Evolutionary conservation across 2,888 invertebrate genomes (phyloP), one percentile per base, ranked within the genome.

Genomic region (Altica lythri): DNA sequence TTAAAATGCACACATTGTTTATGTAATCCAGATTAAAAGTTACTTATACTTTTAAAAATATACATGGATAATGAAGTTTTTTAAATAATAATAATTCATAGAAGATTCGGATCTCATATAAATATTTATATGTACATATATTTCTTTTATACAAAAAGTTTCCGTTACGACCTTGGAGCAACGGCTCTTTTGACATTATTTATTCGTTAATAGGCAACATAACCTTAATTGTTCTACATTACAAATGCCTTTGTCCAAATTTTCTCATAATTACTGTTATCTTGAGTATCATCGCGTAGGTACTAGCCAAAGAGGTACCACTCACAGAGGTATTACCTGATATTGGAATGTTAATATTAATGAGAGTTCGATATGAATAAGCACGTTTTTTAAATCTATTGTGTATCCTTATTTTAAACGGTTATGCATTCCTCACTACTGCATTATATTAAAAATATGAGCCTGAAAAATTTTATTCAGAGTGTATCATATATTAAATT

Each of bases 271-370:
- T 19, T 45, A 52, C 30, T 38, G 12, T 29, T 40, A 40, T 51
- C 35, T 51, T 51, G 22, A 37, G 35, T 30, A 46, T 22, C 42
- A 44, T 44, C 44, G 44, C n/a, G 30, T 44, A 30, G 44, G 44
- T 44, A 30, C 30, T 13, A 44, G 4, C 12, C 2, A 40, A 34
- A 34, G 34, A 34, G 34, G 34, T 12, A 12, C 30, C 30, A 32
- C 38, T 38, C n/a, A 5, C 17, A 38, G 10, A 38, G 18, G 38
- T 25, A 40, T n/a, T 13, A 10, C 40, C 40, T 22, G 19, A 22
- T 40, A 40, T 40, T 13, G 40, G 22, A 40, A 22, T 40, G 40
- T 40, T 13, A 40, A 10, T 40, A 38, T 10, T 40, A 40, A 40
- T 40, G 25, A 40, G 40, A 22, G 22, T 4, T 40, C 22, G 22